Evolutionary conservation across 1,140 invertebrate genomes (phyloP).

Genomic region (Ooceraea biroi): DNA sequence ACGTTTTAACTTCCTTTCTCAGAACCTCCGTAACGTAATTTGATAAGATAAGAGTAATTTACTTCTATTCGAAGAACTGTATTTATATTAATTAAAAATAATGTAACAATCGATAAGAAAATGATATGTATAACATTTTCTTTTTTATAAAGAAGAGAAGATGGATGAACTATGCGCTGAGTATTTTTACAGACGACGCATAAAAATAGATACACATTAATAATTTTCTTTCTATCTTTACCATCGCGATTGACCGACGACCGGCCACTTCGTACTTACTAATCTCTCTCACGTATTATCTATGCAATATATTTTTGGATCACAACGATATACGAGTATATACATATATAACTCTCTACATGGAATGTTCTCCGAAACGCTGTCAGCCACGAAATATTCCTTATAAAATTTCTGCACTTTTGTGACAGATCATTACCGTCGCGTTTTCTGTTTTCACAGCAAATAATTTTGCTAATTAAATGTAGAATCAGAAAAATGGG

Average conservation of each 20-base stretch:
- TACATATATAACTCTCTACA: conserved; percentile 60
- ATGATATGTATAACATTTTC: too few species aligned
- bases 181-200: conserved; percentile 19
- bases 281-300: not conserved
- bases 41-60: not conserved
- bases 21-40: too few species aligned
- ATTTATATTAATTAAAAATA: not conserved
- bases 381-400: conserved; percentile 5
- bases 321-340: conserved; percentile 52
- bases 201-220: not conserved
- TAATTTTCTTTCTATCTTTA: not conserved
- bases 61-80: not conserved
- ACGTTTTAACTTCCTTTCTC: too few species aligned
- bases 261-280: not conserved
- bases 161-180: not conserved
- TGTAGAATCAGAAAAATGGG: not conserved
- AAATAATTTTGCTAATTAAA: not conserved
- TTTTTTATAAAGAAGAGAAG: conserved; percentile 17
- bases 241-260: not conserved
- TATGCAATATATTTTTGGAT: conserved; percentile 51
- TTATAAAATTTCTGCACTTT: not conserved
- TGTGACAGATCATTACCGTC: not conserved
- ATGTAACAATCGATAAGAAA: not conserved
- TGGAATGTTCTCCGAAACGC: not conserved
- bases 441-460: not conserved